phyloP scores from a whole-genome alignment of 2,888 invertebrate genomes.

The Heliconius charithonia region DNA sequence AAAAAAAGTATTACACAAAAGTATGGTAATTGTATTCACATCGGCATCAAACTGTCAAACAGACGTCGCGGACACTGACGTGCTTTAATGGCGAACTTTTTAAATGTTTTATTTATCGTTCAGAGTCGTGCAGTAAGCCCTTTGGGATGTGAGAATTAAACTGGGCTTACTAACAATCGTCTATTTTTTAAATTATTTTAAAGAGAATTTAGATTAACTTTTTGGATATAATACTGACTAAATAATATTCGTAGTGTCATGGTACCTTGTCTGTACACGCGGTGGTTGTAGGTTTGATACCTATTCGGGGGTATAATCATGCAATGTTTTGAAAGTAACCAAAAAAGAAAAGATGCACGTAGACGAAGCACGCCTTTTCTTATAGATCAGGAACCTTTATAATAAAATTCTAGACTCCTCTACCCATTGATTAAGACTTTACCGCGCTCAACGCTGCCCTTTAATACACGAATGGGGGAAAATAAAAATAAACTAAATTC shows the following conservation, averaged over 20 bases:
- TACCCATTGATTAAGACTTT: background rate
- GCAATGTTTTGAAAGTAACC: too few species aligned
- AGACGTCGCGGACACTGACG: background rate
- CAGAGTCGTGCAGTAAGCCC: background rate
- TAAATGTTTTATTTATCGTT: conserved; percentile 1
- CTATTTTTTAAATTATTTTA: too few species aligned
- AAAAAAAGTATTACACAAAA: background rate
- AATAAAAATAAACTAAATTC: background rate
- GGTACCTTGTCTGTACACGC: background rate
- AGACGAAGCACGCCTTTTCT: background rate
- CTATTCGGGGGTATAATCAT: too few species aligned
- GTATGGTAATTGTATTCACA: background rate
- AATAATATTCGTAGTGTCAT: too few species aligned
- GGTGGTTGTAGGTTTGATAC: background rate
- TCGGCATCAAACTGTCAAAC: conserved; percentile 12
- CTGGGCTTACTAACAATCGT: background rate
- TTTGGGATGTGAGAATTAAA: conserved; percentile 3
- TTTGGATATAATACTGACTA: too few species aligned
- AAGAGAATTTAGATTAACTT: too few species aligned
- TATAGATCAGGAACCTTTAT: too few species aligned
- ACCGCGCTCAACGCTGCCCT: too few species aligned
- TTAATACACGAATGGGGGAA: background rate
- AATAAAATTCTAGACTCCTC: background rate
- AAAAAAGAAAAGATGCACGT: background rate
- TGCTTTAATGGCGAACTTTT: background rate